Evolutionary conservation across 2,888 invertebrate species (phyloP), one percentile per base, ranked within the genome.

Genomic region (Pilophorus perplexus): DNA sequence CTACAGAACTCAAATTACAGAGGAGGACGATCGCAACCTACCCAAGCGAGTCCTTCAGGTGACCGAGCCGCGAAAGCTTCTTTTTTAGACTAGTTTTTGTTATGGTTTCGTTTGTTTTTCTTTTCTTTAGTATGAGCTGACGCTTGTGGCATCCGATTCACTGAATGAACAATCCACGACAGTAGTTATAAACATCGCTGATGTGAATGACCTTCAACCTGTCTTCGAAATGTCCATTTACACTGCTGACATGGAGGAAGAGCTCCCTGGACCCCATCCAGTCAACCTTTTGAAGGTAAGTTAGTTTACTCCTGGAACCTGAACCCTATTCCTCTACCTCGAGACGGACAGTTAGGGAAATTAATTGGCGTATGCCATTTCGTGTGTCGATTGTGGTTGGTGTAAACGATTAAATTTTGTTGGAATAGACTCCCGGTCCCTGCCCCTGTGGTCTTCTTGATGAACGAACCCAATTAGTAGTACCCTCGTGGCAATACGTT

Each of bases 1-100:
- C 66, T 95, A 94, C 81, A 86, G 93, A 76, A 93, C 94, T 59
- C 93, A 94, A 81, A 94, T 95, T 79, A 94, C 93, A 44, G 94
- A 94, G 79, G 94, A 94, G 79, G 94, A 94, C 77, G 93, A 94
- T 82, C 84, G 93, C 75, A 93, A 92, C 79, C 84, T 94, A 74
- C 94, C 94, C 72, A 94, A 94, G 80, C 88, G 91, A 75, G 92
- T 95, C 74, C 82, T 95, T 75, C 90, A 91, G 93, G 94, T 70
- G 62, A 62, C 6, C 42, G 33, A 1, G 18, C 25, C 22, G n/a
- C n/a, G n/a, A n/a, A n/a, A n/a, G n/a, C n/a, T 25, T 65, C 44
- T 48, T 28, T 44, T 57, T 42, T 44, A 68, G 46, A 67, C 54
- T 55, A 67, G 20, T 55, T 52, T 52, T 72, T 64, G 22, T 12